Base-by-base conservation (phyloP, 2,888 invertebrate genomes). In the Eupithecia insigniata region DNA sequence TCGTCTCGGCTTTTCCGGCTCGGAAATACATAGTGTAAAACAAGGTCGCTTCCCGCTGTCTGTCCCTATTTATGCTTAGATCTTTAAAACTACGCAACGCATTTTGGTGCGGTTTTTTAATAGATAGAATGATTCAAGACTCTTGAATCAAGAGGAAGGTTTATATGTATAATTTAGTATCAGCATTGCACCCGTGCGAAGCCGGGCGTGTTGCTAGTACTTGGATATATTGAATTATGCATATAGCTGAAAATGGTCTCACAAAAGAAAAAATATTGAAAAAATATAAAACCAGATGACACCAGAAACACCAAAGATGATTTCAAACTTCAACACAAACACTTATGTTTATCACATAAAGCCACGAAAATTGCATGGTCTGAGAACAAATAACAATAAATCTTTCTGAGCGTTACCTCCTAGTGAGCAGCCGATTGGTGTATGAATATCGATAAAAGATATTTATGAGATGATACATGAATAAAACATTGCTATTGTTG, bases 401-500 rank as follows among this genome's bases (percentile, higher is more conserved):
- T 71, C 64, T 71, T 66, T 71, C 68, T 61, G 66, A 73, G 68
- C 69, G 62, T 55, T 28, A 4, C 62, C 65, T n/a, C 79, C 79
- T 78, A 73, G 73, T 60, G 51, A 70, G 71, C 74, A 68, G 65
- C 75, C 77, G 77, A 81, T 82, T 80, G 78, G 74, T 73, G 76
- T 75, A 78, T 79, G 75, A 69, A 73, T 81, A 81, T 82, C 78
- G 80, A 84, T 77, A 75, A 76, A 74, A 75, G 79, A 70, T 78
- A 76, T 81, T 78, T 75, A 78, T 76, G 69, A 78, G 67, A 69
- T 65, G 66, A n/a, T 69, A 71, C 67, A 81, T 82, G 83, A 84
- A 84, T 83, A 82, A 82, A 80, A 79, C 79, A 84, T 84, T 70
- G 65, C 78, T 70, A 79, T 82, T 81, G 79, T n/a, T 80, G 78